phyloP scores from a whole-genome alignment of 2,113 vertebrate genomes.

The Euleptes europaea region DNA sequence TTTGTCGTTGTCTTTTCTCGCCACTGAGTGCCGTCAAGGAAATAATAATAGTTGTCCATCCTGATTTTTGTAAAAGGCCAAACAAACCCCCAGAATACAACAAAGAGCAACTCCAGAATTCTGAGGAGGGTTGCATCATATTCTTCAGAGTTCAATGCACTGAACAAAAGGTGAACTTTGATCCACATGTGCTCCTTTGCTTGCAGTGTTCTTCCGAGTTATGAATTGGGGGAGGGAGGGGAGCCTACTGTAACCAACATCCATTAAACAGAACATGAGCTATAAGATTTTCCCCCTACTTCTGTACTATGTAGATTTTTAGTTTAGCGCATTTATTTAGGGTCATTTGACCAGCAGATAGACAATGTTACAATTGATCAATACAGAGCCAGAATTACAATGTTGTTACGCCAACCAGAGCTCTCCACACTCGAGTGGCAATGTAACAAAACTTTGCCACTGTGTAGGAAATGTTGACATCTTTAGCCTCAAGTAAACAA shows the following conservation, averaged over 20 bases:
- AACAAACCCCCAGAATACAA: conserved; percentile 41
- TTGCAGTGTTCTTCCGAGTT: conserved; percentile 22
- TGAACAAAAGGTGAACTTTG: conserved; percentile 28
- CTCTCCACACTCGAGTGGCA: too few relatives aligned
- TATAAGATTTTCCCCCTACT: conserved; percentile 37
- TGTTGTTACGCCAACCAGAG: too few relatives aligned
- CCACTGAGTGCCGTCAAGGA: conserved; percentile 40
- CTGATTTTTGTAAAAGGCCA: conserved; percentile 47
- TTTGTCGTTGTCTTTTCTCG: conserved; percentile 54
- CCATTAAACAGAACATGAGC: conserved; percentile 10
- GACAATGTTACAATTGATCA: too few relatives aligned
- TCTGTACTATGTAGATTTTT: conserved; percentile 2
- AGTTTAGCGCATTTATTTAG: too few relatives aligned
- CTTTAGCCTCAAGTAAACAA: too few relatives aligned
- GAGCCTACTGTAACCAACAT: background rate
- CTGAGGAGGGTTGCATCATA: conserved; percentile 21
- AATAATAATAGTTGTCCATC: conserved; percentile 41
- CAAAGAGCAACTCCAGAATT: background rate
- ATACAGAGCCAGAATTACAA: too few relatives aligned
- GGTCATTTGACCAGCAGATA: too few relatives aligned
- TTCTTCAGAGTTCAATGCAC: background rate
- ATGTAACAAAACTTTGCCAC: too few relatives aligned
- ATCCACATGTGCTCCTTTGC: conserved; percentile 17
- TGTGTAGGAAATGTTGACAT: too few relatives aligned
- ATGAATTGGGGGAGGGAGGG: background rate